These are phyloP conservation scores for Drosophila lacertosa DNA, from an alignment of 1,140 invertebrate species.

Conservation along the genomic window DNA sequence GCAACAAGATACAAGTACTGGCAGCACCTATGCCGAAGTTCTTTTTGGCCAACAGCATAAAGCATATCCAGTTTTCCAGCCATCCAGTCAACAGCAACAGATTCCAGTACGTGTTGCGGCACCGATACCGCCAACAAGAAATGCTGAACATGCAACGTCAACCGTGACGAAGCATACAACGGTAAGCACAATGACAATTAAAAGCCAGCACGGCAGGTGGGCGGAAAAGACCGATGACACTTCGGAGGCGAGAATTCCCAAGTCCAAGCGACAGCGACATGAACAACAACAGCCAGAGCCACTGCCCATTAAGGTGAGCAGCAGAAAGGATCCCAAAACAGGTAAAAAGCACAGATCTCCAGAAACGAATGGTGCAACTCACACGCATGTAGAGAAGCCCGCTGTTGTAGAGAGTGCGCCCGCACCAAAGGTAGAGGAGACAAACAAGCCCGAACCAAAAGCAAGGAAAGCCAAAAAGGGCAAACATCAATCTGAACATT, in stretches of 20 bases:
- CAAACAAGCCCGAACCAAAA: constrained; percentile 54
- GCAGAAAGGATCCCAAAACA: constrained; percentile 54
- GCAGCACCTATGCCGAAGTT: constrained; percentile 80
- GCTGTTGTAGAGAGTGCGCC: constrained; percentile 14
- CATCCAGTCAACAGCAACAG: constrained; percentile 85
- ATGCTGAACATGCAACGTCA: constrained; percentile 40
- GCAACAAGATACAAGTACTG: constrained; percentile 60
- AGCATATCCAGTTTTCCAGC: constrained; percentile 84
- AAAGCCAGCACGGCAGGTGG: constrained; percentile 43
- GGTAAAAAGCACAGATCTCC: constrained; percentile 55
- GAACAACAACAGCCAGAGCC: constrained; percentile 64
- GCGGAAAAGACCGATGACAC: constrained; percentile 68
- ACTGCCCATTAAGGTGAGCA: constrained; percentile 64
- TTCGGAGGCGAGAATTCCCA: constrained; percentile 52
- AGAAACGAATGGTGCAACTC: constrained; percentile 41
- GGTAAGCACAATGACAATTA: constrained; percentile 38
- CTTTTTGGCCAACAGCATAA: constrained; percentile 75
- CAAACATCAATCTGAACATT: constrained; percentile 42
- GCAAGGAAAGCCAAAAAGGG: constrained; percentile 51
- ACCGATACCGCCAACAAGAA: constrained; percentile 51
- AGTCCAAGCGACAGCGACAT: constrained; percentile 54
- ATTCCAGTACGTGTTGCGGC: constrained; percentile 79
- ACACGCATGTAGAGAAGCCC: constrained; percentile 4
- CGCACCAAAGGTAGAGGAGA: constrained; percentile 32
- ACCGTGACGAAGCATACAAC: constrained; percentile 37